These are phyloP conservation scores for Patagioenas fasciata DNA, from an alignment of 2,113 vertebrate species.

Conservation along the genomic window DNA sequence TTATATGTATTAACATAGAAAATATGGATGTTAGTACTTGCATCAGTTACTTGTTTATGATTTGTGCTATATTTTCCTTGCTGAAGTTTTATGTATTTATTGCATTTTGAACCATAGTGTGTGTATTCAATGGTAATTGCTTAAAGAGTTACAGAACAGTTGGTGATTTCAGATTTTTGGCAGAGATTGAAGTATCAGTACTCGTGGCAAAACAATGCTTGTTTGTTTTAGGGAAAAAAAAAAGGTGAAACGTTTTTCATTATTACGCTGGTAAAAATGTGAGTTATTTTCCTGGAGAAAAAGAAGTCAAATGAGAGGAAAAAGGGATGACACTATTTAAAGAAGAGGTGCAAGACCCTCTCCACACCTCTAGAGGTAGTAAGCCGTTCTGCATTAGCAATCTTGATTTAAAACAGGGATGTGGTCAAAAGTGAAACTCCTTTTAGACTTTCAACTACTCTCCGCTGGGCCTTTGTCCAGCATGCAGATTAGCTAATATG, in stretches of 20 bases:
- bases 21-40: not conserved
- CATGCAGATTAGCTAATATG: conserved; percentile 4
- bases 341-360: not conserved
- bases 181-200: conserved; percentile 4
- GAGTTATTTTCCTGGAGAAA: not conserved
- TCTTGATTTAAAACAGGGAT: not conserved
- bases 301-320: not conserved
- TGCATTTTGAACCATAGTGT: conserved; percentile 22
- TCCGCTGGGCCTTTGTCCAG: not conserved
- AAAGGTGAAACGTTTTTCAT: not conserved
- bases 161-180: conserved; percentile 52
- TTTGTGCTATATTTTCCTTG: conserved; percentile 36
- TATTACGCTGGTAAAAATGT: not conserved
- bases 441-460: conserved; percentile 12
- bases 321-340: not conserved
- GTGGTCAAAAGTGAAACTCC: conserved; percentile 24
- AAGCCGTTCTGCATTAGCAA: not conserved
- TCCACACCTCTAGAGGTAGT: not conserved
- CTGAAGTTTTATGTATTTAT: conserved; percentile 10
- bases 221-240: not conserved
- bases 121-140: conserved; percentile 40
- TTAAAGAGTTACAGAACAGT: conserved; percentile 59
- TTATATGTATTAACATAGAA: conserved; percentile 35
- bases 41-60: conserved; percentile 36
- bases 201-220: not conserved